A percentile compares a stretch with the other conserved stretches of the same genome.
Conservation (phyloP, 2,797 vertebrate species). For the Xenops minutus region DNA sequence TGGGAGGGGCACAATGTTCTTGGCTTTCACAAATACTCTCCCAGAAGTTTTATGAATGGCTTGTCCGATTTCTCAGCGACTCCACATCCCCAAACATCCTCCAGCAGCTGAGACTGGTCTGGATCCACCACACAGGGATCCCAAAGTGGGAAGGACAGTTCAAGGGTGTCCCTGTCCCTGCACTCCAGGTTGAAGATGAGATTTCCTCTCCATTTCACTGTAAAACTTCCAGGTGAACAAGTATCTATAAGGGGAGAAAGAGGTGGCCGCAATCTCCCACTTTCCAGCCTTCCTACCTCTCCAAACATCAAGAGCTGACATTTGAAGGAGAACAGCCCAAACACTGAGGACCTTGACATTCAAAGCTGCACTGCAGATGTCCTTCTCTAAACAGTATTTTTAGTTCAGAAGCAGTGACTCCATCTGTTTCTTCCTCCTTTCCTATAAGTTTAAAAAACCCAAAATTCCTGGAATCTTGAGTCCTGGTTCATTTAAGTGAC, state of each 20-base stretch:
- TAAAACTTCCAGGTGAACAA: neutral
- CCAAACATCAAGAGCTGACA: neutral
- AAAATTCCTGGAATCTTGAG: conserved; percentile 28
- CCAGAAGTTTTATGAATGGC: conserved; percentile 24
- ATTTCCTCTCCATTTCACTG: neutral
- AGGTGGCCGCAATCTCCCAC: neutral
- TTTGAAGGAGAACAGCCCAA: neutral
- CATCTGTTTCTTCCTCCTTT: conserved; percentile 10
- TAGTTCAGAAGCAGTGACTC: neutral
- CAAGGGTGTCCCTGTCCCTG: neutral
- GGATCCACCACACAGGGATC: neutral
- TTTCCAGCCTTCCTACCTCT: neutral
- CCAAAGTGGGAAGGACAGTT: neutral
- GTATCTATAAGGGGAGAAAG: neutral
- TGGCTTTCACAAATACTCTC: neutral
- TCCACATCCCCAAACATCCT: neutral
- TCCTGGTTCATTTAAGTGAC: neutral
- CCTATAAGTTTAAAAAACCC: neutral
- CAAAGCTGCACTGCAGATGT: neutral
- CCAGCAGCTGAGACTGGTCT: neutral
- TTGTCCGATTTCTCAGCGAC: neutral
- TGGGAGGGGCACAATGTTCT: neutral
- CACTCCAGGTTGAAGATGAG: neutral
- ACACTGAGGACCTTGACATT: neutral
- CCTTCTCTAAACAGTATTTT: conserved; percentile 35